Evolutionary conservation across 2,113 vertebrate species (phyloP).

Genomic region (Amphiprion ocellaris): DNA sequence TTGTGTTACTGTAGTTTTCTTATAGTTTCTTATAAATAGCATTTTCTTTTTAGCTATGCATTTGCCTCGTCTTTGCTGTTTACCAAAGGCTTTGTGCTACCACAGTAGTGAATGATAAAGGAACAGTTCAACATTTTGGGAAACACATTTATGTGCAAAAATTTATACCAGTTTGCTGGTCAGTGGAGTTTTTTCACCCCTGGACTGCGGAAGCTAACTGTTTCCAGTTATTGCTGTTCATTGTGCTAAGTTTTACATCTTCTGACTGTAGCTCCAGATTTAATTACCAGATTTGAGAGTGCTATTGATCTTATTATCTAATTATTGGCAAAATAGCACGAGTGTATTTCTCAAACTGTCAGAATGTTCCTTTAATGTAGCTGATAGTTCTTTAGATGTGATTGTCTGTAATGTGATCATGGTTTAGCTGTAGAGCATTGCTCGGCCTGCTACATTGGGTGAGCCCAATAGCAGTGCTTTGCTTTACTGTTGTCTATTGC

Average conservation of each 20-base stretch:
- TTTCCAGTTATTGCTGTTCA: not conserved
- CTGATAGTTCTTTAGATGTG: slow-evolving; percentile 23
- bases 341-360: slow-evolving; percentile 20
- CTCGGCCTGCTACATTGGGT: slow-evolving; percentile 35
- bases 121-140: slow-evolving; percentile 6
- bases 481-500: slow-evolving; percentile 11
- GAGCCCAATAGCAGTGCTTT: slow-evolving; percentile 33
- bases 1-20: slow-evolving; percentile 29
- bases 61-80: not conserved
- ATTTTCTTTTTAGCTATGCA: not conserved
- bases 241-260: not conserved
- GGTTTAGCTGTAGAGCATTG: not conserved
- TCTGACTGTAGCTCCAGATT: not conserved
- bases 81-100: not conserved
- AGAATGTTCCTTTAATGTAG: not conserved
- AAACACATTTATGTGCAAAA: not conserved
- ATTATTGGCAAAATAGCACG: not conserved
- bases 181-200: too few relatives aligned
- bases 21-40: slow-evolving; percentile 9
- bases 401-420: not conserved
- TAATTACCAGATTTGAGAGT: not conserved
- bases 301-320: not conserved
- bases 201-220: not conserved
- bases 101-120: not conserved
- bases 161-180: not conserved